Evolutionary conservation across 1,140 invertebrate genomes (phyloP).

Genomic region (Rhynchophorus ferrugineus): DNA sequence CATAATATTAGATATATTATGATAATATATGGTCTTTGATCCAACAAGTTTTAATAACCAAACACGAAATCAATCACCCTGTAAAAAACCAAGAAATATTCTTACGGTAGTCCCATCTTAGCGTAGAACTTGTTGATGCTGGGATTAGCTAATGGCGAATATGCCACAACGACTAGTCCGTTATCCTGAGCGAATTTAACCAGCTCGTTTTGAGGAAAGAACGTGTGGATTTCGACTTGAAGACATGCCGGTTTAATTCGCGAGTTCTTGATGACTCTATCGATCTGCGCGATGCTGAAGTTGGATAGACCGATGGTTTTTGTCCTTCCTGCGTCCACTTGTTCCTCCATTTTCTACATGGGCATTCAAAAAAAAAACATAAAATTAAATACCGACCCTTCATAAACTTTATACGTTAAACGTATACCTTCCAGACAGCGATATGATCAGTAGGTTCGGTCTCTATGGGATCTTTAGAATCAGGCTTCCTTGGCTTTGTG

Average conservation of each 20-base stretch:
- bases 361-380: not conserved
- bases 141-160: constrained; percentile 71
- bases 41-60: too few relatives aligned
- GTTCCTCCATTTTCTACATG: constrained; percentile 61
- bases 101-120: constrained; percentile 24
- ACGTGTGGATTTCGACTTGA: constrained; percentile 75
- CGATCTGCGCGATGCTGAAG: constrained; percentile 62
- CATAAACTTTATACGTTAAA: not conserved
- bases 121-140: constrained; percentile 46
- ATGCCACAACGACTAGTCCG: constrained; percentile 69
- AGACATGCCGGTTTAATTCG: constrained; percentile 62
- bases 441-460: constrained; percentile 63
- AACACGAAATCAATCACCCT: too few relatives aligned
- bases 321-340: constrained; percentile 52
- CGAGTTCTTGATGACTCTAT: constrained; percentile 52
- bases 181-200: constrained; percentile 63
- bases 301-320: constrained; percentile 69
- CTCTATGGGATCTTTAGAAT: constrained; percentile 51
- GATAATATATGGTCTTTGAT: too few relatives aligned
- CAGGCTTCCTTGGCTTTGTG: constrained; percentile 45
- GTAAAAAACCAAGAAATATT: too few relatives aligned
- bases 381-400: not conserved
- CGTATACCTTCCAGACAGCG: constrained; percentile 62
- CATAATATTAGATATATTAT: too few relatives aligned
- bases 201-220: constrained; percentile 70